Evolutionary conservation across 2,113 vertebrate species (phyloP), one percentile per base, ranked within the genome.

Genomic region (Gadus macrocephalus): DNA sequence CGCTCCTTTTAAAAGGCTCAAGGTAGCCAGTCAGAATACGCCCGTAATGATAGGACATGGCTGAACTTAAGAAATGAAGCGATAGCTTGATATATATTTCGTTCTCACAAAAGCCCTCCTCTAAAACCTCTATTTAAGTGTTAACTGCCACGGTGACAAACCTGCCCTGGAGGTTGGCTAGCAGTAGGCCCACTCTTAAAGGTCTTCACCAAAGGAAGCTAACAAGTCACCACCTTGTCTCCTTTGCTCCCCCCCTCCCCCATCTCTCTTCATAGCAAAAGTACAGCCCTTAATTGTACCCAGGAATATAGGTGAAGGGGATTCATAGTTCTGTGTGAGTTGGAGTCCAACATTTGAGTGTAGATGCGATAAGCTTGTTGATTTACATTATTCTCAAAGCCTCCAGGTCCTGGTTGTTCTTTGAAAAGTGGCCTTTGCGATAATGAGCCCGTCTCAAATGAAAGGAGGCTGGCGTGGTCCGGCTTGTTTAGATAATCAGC

Each of bases 331-430:
- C 70, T 42, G 27, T 68, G 67, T 78, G 35, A 69, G 73, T 55
- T 20, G 53, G 22, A 71, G 65, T 49, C 42, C 42, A 14, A 62
- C 70, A 59, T 68, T 31, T 0, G 27, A 31, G 25, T 84, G 83
- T 61, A 75, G 77, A 84, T 78, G 73, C 81, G 78, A 81, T 81
- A 70, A 83, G 66, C 68, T 68, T 79, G 70, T 81, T 81, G 22
- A 56, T 81, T 82, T 78, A 63, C 82, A 82, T 86, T 71, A 78
- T 75, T 62, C 42, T 49, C 42, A 49, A 49, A 49, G 12, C 8
- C 42, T 14, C 42, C 58, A 73, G 67, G 75, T 82, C 76, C 72
- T 68, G 9, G 42, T 38, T 72, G 28, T 70, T 62, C 80, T 78
- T 81, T 84, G 80, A 77, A 77, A 70, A 53, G 71, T 69, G 62